phyloP scores from a whole-genome alignment of 2,888 invertebrate species.

The Strigamia transsilvanica region DNA sequence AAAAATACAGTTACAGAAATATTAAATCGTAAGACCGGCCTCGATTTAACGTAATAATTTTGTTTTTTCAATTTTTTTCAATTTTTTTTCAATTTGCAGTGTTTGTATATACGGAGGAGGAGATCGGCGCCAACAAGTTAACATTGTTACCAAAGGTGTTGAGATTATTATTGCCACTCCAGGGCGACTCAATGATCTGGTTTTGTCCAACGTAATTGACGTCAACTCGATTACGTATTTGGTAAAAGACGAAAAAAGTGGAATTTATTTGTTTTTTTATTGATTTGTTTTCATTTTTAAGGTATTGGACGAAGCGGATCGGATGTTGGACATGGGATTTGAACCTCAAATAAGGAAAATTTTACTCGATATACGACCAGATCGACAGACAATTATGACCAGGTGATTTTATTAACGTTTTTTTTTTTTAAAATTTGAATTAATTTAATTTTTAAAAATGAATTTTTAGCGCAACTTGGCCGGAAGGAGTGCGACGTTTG shows the following conservation, averaged over 20 bases:
- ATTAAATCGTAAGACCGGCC: slow-evolving; percentile 83
- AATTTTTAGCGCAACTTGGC: slow-evolving; percentile 86
- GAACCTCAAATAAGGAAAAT: slow-evolving; percentile 76
- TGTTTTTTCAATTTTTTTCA: slow-evolving; percentile 40
- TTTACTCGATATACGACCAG: slow-evolving; percentile 81
- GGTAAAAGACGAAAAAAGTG: too few species aligned
- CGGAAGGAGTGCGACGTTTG: slow-evolving; percentile 81
- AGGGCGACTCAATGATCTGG: slow-evolving; percentile 90
- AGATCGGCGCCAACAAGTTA: slow-evolving; percentile 80
- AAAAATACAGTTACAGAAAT: slow-evolving; percentile 86
- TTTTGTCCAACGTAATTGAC: slow-evolving; percentile 73
- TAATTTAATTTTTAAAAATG: too few species aligned
- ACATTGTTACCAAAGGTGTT: slow-evolving; percentile 77
- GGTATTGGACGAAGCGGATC: slow-evolving; percentile 86
- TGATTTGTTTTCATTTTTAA: slow-evolving; percentile 53
- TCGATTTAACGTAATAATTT: too few species aligned
- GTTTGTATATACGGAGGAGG: slow-evolving; percentile 94
- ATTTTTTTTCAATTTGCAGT: slow-evolving; percentile 64
- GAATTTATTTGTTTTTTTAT: too few species aligned
- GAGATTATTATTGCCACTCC: slow-evolving; percentile 96
- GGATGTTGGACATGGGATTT: slow-evolving; percentile 71
- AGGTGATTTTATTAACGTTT: slow-evolving; percentile 67
- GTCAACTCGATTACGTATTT: slow-evolving; percentile 84
- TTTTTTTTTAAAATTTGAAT: background rate
- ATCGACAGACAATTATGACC: slow-evolving; percentile 95